Base-by-base conservation (phyloP, 2,888 invertebrate species). In the Phaedon cochleariae region DNA sequence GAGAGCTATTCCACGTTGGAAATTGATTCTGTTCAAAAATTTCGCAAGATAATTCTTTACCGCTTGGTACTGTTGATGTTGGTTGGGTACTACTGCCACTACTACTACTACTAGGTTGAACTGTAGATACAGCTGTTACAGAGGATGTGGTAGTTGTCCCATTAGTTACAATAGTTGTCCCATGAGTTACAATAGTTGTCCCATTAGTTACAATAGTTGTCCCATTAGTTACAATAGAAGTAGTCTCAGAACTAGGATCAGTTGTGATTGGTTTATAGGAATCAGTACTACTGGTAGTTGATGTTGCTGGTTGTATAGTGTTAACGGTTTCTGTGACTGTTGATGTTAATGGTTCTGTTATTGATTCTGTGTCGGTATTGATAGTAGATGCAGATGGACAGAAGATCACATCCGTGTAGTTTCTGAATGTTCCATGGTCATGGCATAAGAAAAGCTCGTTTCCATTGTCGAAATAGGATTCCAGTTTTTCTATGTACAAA, bases 381-480 rank as follows among this genome's bases (percentile, higher is more conserved):
- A 3, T 26, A 26, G 41, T 60, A 21, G 46, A 17, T 26, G 60
- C 29, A 10, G 15, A 48, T 41, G 68, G 65, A 49, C 68, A 68
- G 48, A 68, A 68, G 31, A 53, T 51, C 10, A 68, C 59, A 0
- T 63, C 59, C 10, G 3, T 31, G 37, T 65, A 68, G 31, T 65
- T 49, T 12, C 34, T 31, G 10, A 18, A 20, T 21, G 45, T 41
- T 34, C 37, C 53, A n/a, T 57, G 5, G 18, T 45, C 10, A 15
- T 26, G 9, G 34, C 69, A 69, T 9, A n/a, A 17, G 22, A 69
- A 69, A 12, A 52, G 52, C 21, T 62, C 55, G 10, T 22, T 26
- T 2, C 60, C 62, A 26, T 54, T 15, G 10, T 12, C 17, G 37
- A 69, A 69, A 51, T 63, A 63, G 10, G 7, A 49, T 0, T 29